Percentiles rank a stretch among this genome's conserved stretches.
These are phyloP conservation scores for Pseudochirops corinnae DNA, from an alignment of 2,797 vertebrate genomes.

Conservation along the genomic window DNA sequence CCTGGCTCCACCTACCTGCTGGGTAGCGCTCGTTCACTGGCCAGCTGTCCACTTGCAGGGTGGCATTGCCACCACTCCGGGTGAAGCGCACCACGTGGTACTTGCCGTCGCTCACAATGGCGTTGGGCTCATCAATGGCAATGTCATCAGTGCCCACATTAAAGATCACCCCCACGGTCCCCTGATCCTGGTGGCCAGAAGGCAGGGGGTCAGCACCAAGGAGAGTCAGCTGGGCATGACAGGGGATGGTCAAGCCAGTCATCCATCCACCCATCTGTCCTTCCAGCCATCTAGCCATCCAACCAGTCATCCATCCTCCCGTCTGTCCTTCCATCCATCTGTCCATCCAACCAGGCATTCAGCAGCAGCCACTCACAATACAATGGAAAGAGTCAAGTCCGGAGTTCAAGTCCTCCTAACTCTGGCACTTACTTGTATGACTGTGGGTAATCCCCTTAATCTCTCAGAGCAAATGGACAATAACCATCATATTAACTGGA, in stretches of 20 bases:
- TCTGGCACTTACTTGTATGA: neutral
- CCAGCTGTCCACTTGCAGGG: slow-evolving; percentile 97
- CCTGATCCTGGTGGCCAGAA: slow-evolving; percentile 90
- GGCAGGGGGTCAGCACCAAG: slow-evolving; percentile 11
- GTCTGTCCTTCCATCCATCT: neutral
- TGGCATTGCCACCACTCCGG: slow-evolving; percentile 96
- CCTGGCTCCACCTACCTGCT: slow-evolving; percentile 90
- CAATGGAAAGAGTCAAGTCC: neutral
- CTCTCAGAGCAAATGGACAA: neutral
- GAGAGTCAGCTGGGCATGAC: neutral
- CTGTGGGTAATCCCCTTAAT: neutral
- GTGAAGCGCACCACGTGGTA: slow-evolving; percentile 98
- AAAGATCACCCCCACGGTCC: slow-evolving; percentile 95
- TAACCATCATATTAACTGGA: neutral
- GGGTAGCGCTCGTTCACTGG: slow-evolving; percentile 95
- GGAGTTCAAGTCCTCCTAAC: neutral
- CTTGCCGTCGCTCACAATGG: slow-evolving; percentile 94
- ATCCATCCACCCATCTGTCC: neutral
- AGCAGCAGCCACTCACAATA: neutral
- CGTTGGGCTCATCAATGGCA: slow-evolving; percentile 93
- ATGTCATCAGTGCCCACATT: slow-evolving; percentile 97
- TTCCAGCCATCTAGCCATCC: neutral
- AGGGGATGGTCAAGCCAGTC: neutral
- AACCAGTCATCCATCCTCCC: neutral
- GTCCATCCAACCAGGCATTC: neutral